Percentiles rank a stretch among this genome's conserved stretches.
Evolutionary conservation across 2,797 vertebrate genomes (phyloP).

Genomic region (Macropus fuliginosus): DNA sequence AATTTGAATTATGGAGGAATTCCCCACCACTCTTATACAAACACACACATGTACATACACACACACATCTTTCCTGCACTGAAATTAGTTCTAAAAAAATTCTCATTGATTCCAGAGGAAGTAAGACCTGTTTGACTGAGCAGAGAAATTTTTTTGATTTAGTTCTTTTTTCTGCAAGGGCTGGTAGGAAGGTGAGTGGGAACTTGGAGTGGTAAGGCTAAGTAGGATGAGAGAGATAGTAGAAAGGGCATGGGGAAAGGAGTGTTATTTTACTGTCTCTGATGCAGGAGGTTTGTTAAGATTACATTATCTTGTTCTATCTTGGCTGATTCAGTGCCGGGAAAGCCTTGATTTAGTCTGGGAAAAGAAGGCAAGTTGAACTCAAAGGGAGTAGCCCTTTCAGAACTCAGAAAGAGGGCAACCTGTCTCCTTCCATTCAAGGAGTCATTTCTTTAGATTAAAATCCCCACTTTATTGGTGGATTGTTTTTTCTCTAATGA

Average conservation of each 20-base stretch:
- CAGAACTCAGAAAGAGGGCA: not conserved
- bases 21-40: not conserved
- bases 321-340: slow-evolving; percentile 44
- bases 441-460: not conserved
- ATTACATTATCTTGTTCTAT: slow-evolving; percentile 35
- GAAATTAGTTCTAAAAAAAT: slow-evolving; percentile 1
- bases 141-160: not conserved
- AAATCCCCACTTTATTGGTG: not conserved
- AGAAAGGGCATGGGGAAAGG: not conserved
- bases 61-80: not conserved
- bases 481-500: not conserved
- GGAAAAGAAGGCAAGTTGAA: slow-evolving; percentile 11
- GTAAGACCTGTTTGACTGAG: not conserved
- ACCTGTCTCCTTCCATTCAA: not conserved
- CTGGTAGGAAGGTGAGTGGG: not conserved
- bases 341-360: slow-evolving; percentile 19
- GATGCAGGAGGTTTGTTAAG: slow-evolving; percentile 32
- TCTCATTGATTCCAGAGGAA: not conserved
- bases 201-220: not conserved
- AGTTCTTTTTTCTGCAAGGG: not conserved
- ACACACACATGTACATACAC: not conserved
- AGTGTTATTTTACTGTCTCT: not conserved
- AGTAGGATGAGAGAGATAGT: not conserved
- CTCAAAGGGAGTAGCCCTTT: slow-evolving; percentile 38
- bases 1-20: not conserved